These are phyloP conservation scores for Drosophila nigricruria DNA, from an alignment of 2,888 invertebrate species.

Conservation along the genomic window DNA sequence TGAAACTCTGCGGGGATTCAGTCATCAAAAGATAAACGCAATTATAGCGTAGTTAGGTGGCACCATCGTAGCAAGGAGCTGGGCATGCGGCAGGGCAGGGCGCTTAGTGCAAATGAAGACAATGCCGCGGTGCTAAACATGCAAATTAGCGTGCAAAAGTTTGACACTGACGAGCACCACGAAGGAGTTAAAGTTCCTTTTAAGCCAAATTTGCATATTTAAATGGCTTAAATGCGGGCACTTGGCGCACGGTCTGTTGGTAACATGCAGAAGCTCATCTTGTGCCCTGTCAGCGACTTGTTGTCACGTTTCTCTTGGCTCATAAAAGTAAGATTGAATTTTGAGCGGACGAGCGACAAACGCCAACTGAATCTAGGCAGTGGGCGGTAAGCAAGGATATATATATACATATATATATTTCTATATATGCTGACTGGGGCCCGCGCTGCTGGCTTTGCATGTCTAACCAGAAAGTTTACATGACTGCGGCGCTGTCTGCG, in stretches of 20 bases:
- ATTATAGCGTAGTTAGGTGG: constrained; percentile 66
- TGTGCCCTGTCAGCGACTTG: constrained; percentile 63
- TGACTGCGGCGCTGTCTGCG: constrained; percentile 56
- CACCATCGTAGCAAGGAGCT: constrained; percentile 1
- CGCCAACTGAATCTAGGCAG: constrained; percentile 22
- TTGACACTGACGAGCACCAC: constrained; percentile 55
- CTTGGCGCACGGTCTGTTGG: constrained; percentile 58
- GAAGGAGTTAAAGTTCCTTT: constrained; percentile 76
- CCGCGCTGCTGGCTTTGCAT: constrained; percentile 45
- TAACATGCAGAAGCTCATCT: constrained; percentile 54
- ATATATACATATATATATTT: neutral
- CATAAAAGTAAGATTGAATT: constrained; percentile 80
- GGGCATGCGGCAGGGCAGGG: neutral
- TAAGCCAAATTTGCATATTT: constrained; percentile 76
- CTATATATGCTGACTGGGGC: neutral
- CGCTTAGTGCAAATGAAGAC: constrained; percentile 48
- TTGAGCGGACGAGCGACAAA: constrained; percentile 65
- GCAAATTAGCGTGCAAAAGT: constrained; percentile 74
- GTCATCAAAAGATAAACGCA: constrained; percentile 78
- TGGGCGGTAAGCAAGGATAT: neutral
- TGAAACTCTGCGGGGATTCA: constrained; percentile 59
- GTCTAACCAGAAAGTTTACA: constrained; percentile 65
- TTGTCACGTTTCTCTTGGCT: constrained; percentile 75
- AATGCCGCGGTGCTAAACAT: constrained; percentile 73
- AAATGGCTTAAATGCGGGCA: constrained; percentile 73